A percentile compares a stretch with the other conserved stretches of the same genome.
phyloP scores from a whole-genome alignment of 1,140 invertebrate species.

The Dermatophagoides farinae region DNA sequence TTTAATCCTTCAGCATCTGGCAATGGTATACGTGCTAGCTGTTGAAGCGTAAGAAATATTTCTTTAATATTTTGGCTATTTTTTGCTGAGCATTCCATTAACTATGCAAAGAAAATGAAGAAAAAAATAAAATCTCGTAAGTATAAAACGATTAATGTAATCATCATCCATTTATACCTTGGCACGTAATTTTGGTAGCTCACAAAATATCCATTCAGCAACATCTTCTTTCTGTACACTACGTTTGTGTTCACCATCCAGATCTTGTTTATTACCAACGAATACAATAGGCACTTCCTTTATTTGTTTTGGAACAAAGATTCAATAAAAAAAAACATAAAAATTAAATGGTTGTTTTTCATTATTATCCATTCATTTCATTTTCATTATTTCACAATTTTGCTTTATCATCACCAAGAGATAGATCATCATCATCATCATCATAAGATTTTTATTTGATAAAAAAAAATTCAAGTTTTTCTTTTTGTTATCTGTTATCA shows the following conservation, averaged over 20 bases:
- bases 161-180: slow-evolving; percentile 6
- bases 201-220: slow-evolving; percentile 53
- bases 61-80: slow-evolving; percentile 51
- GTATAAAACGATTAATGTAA: neutral
- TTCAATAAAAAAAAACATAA: neutral
- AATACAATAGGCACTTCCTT: slow-evolving; percentile 65
- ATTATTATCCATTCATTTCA: too few relatives aligned
- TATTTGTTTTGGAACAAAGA: neutral
- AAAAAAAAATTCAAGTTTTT: too few relatives aligned
- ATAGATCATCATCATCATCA: too few relatives aligned
- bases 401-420: too few relatives aligned
- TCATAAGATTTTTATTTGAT: too few relatives aligned
- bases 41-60: slow-evolving; percentile 29
- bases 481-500: too few relatives aligned
- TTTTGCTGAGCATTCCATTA: slow-evolving; percentile 59
- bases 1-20: slow-evolving; percentile 32
- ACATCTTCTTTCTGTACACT: slow-evolving; percentile 42
- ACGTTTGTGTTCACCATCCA: slow-evolving; percentile 35
- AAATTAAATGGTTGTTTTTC: too few relatives aligned
- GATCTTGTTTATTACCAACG: slow-evolving; percentile 59
- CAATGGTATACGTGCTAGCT: slow-evolving; percentile 20
- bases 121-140: neutral
- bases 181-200: slow-evolving; percentile 33
- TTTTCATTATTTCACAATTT: too few relatives aligned
- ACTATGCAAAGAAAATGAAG: slow-evolving; percentile 23